Evolutionary conservation across 2,888 invertebrate species (phyloP).

Genomic region (Hirudinaria manillensis): DNA sequence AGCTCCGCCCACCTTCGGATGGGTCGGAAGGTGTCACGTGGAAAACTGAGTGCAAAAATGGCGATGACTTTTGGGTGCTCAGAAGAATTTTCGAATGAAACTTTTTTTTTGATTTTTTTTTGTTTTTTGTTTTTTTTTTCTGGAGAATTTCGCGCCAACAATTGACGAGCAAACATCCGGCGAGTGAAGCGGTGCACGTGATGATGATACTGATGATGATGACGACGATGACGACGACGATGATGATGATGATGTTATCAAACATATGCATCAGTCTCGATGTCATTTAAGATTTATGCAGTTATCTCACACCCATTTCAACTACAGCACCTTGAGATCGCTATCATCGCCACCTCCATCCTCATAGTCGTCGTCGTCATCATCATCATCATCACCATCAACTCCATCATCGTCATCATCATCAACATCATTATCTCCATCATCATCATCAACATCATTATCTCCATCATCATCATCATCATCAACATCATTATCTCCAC

Average conservation of each 20-base stretch:
- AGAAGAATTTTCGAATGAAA: no score
- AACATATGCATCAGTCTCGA: neutral
- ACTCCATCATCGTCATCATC: neutral
- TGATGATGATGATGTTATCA: neutral
- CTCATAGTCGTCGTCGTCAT: neutral
- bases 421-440: neutral
- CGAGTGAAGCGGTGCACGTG: neutral
- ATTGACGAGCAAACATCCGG: neutral
- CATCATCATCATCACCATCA: neutral
- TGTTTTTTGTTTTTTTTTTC: no score
- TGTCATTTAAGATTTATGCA: neutral
- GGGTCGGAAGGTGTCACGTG: no score
- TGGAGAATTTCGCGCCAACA: no score
- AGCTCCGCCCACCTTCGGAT: no score
- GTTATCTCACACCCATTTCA: no score
- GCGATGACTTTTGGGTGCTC: no score
- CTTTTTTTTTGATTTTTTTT: no score
- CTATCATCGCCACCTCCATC: neutral
- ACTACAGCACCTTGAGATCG: no score
- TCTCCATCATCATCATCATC: conserved; percentile 9
- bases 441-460: neutral
- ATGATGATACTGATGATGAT: neutral
- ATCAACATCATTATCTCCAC: neutral
- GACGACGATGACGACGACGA: neutral
- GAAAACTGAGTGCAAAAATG: no score